Base-by-base conservation (phyloP, 1,140 invertebrate genomes). In the Hylyphantes graminicola region DNA sequence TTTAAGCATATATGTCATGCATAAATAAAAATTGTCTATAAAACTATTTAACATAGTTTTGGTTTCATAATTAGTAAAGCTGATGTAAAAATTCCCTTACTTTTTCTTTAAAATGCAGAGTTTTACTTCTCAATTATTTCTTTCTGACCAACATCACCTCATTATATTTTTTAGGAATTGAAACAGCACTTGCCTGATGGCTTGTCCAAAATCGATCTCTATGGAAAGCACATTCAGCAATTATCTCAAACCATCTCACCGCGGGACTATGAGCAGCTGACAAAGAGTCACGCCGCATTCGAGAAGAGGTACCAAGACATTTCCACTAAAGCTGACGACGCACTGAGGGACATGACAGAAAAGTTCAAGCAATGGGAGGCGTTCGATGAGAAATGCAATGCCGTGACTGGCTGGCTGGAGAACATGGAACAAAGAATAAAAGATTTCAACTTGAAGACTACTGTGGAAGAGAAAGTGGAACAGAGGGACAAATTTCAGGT, bases 401-500 rank as follows among this genome's bases (percentile, higher is more conserved):
- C 93, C 61, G 90, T 98, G 51, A 92, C 96, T 63, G 90, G 91
- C 19, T 97, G 96, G 95, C 90, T 98, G 67, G 93, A 92, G 80
- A 96, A 97, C 85, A 94, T 95, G 50, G 97, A 98, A 91, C 92
- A 93, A 81, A 92, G 93, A 21, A 90, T 98, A 19, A 97, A 97
- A 89, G 96, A 96, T 87, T 98, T 96, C 88, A 92, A 92, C 17
- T 92, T 94, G 2, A 95, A 94, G 88, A 93, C 95, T 64, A 95
- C 95, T 4, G 90, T 97, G 0, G 94, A 97, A 87, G 96, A 98
- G 87, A 98, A 98, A 89, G 92, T 95, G 83, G 95, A 97, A 86
- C 96, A 97, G 88, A 91, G 96, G 0, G 93, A 94, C 87, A 96
- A 94, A 90, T 98, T 96, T 90, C 94, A 96, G 93, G 96, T 96